Conservation (phyloP, 2,113 vertebrate genomes). For the Irena cyanogastra region DNA sequence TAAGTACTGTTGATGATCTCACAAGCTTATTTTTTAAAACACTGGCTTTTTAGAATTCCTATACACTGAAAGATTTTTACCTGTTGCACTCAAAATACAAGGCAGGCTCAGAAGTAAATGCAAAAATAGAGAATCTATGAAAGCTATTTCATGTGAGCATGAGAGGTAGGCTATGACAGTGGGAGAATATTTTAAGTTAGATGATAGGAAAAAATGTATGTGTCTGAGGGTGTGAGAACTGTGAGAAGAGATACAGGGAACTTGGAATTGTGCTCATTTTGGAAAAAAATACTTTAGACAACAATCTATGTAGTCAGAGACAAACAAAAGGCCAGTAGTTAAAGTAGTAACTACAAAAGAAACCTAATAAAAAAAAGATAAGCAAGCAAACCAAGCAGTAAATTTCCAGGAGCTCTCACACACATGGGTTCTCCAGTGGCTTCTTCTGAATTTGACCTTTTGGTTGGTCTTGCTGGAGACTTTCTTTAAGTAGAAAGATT, state of each 20-base stretch:
- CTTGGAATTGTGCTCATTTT: background rate
- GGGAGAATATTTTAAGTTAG: background rate
- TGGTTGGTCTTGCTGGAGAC: background rate
- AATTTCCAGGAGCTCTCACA: background rate
- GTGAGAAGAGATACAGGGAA: background rate
- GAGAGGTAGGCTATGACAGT: background rate
- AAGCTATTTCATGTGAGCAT: background rate
- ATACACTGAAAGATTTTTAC: background rate
- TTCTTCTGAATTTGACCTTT: background rate
- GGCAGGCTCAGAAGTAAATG: background rate
- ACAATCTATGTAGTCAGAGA: background rate
- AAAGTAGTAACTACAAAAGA: background rate
- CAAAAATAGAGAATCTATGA: background rate
- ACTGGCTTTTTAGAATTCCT: background rate
- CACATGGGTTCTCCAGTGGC: background rate
- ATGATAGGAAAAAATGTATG: background rate
- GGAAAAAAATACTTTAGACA: background rate
- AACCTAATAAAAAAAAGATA: background rate
- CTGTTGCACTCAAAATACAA: background rate
- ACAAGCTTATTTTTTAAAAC: background rate
- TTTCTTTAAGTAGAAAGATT: background rate
- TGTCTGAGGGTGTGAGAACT: background rate
- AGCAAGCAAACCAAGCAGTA: background rate
- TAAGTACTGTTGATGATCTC: background rate
- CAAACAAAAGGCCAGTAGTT: background rate